Base-by-base conservation (phyloP, 2,888 invertebrate species). In the Drosophila mettleri region DNA sequence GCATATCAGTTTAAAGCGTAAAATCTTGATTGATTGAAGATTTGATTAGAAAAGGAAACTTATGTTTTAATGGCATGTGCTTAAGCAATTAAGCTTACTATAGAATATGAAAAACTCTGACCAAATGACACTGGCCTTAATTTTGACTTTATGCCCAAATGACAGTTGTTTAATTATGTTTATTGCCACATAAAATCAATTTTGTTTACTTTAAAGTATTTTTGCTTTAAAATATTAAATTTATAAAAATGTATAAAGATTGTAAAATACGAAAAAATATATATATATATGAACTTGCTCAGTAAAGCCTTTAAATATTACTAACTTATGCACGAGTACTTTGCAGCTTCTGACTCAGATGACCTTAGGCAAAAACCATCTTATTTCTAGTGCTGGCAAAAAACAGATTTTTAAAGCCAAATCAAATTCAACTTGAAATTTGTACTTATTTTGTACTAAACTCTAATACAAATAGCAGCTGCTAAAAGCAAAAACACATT, bases 21-120 rank as follows among this genome's bases (percentile, higher is more conserved):
- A 14, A 14, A 22, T 14, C 6, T 48, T 12, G 4, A 1, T 29
- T 29, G 8, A 22, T 14, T 39, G 14, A n/a, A n/a, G 7, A 34
- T 2, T 12, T 20, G 20, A 8, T n/a, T 41, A 7, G 7, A 14
- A 14, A 14, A 22, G 14, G 8, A 41, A 41, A 9, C 9, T 9
- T 5, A 9, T 43, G 7, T 5, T 12, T 39, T 2, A 61, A 46
- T 61, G 61, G 34, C 27, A 60, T n/a, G 38, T 31, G 36, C 18
- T 45, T 12, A 29, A 33, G n/a, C n/a, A n/a, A n/a, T n/a, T n/a
- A n/a, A n/a, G n/a, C n/a, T n/a, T n/a, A n/a, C n/a, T n/a, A n/a
- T n/a, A n/a, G n/a, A n/a, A n/a, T n/a, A n/a, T n/a, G n/a, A n/a
- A n/a, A n/a, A n/a, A n/a, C n/a, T n/a, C n/a, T n/a, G n/a, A n/a